phyloP scores from a whole-genome alignment of 2,888 invertebrate species.

The Tholera decimalis region DNA sequence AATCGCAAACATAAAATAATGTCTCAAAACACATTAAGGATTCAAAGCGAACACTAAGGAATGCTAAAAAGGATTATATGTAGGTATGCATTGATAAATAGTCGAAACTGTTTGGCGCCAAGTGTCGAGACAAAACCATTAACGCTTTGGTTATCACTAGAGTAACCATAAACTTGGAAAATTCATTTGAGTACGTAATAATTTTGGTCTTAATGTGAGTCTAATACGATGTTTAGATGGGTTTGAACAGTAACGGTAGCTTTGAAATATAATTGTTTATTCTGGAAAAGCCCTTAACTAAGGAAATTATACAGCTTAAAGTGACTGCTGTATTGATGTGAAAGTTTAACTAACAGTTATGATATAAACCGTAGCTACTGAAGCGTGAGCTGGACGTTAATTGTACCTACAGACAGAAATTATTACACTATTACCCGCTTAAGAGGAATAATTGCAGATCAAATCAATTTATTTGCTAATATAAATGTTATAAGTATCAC shows the following conservation, averaged over 20 bases:
- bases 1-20: slow-evolving; percentile 40
- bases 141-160: slow-evolving; percentile 69
- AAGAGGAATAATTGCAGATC: too few relatives aligned
- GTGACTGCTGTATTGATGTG: background rate
- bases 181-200: slow-evolving; percentile 24
- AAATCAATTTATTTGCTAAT: too few relatives aligned
- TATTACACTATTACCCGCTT: background rate
- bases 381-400: background rate
- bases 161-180: slow-evolving; percentile 48
- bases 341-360: background rate
- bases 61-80: slow-evolving; percentile 38
- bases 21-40: slow-evolving; percentile 29
- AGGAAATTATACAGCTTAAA: background rate
- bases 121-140: slow-evolving; percentile 77
- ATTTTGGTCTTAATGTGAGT: slow-evolving; percentile 34
- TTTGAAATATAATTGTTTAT: slow-evolving; percentile 27
- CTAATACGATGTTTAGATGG: slow-evolving; percentile 16
- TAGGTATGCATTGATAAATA: slow-evolving; percentile 48
- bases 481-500: too few relatives aligned
- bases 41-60: slow-evolving; percentile 28
- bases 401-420: background rate
- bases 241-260: background rate
- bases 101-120: slow-evolving; percentile 72
- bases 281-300: background rate
- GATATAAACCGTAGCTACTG: background rate